Evolutionary conservation across 23 tunicate genomes (phyloP).

Genomic region (Phallusia fumigata): DNA sequence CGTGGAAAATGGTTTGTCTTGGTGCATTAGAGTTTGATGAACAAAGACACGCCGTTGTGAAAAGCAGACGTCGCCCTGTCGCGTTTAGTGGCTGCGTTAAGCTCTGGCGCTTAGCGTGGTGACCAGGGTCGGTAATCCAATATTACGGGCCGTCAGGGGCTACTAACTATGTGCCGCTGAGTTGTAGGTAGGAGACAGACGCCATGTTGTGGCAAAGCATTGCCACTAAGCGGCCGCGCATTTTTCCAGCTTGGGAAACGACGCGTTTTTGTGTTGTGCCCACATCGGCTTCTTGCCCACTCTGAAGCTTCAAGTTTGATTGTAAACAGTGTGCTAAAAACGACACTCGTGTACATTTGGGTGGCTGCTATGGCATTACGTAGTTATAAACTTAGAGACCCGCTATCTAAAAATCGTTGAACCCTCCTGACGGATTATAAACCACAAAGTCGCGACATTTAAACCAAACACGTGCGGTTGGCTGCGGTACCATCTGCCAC

Average conservation of each 20-base stretch:
- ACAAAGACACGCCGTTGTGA: too few relatives aligned
- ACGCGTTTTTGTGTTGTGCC: neutral
- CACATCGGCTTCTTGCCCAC: neutral
- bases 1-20: too few relatives aligned
- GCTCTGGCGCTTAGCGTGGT: neutral
- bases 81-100: conserved; percentile 1
- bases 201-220: too few relatives aligned
- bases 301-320: neutral
- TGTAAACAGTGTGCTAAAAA: neutral
- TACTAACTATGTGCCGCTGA: neutral
- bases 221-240: neutral
- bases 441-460: neutral
- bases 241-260: neutral
- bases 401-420: neutral
- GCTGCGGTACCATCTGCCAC: neutral
- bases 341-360: too few relatives aligned
- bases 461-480: neutral
- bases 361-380: too few relatives aligned
- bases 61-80: neutral
- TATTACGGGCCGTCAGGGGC: conserved; percentile 7
- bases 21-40: too few relatives aligned
- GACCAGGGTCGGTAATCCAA: neutral
- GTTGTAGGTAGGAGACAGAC: neutral
- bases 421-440: neutral
- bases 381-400: neutral